Percentiles rank a stretch among this genome's conserved stretches.
These are phyloP conservation scores for Peromyscus leucopus DNA, from an alignment of 2,113 vertebrate genomes.

Conservation along the genomic window DNA sequence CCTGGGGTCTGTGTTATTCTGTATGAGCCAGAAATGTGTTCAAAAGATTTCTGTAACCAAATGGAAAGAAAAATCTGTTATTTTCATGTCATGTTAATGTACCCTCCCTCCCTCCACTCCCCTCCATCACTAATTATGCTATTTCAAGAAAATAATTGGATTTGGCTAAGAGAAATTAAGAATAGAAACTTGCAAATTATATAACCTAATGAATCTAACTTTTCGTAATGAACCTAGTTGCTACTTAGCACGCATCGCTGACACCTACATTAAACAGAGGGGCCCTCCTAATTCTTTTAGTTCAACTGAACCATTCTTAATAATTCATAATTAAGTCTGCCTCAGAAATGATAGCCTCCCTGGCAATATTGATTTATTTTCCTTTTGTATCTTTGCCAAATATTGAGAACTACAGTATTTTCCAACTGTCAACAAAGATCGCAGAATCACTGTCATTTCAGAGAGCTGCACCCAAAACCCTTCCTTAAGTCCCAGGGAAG, in stretches of 20 bases:
- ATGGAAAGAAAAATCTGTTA: conserved; percentile 67
- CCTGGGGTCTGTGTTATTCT: accelerated
- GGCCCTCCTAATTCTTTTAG: conserved; percentile 63
- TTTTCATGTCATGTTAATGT: conserved; percentile 71
- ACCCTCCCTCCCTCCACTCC: background rate
- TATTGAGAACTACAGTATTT: conserved; percentile 53
- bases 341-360: conserved; percentile 70
- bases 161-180: conserved; percentile 77
- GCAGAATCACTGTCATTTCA: background rate
- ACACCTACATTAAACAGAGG: conserved; percentile 33
- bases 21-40: background rate
- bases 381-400: conserved; percentile 59
- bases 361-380: conserved; percentile 77
- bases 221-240: conserved; percentile 72
- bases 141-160: conserved; percentile 82
- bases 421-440: conserved; percentile 23
- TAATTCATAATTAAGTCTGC: conserved; percentile 79
- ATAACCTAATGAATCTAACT: conserved; percentile 77
- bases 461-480: background rate
- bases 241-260: conserved; percentile 38
- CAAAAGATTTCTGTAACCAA: conserved; percentile 39
- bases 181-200: conserved; percentile 79
- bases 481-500: background rate
- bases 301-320: conserved; percentile 71
- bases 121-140: conserved; percentile 68